phyloP scores from a whole-genome alignment of 2,797 vertebrate genomes.

The Pteropus rufus region DNA sequence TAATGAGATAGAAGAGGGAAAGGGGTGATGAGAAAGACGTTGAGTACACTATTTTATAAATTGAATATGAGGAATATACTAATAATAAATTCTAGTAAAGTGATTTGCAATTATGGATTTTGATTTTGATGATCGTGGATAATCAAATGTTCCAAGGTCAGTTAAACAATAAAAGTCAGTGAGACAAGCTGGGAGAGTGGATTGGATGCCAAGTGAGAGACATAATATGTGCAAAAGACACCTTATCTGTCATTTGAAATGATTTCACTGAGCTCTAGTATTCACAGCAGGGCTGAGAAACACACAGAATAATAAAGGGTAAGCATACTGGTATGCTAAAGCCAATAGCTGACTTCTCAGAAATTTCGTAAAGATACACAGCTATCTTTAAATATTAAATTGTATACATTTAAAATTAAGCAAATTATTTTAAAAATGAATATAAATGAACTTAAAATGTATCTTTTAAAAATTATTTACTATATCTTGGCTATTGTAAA shows the following conservation, averaged over 20 bases:
- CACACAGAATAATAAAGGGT: background rate
- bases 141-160: background rate
- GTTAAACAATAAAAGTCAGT: background rate
- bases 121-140: background rate
- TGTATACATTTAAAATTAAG: background rate
- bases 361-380: background rate
- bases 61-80: background rate
- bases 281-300: background rate
- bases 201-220: background rate
- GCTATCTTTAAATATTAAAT: background rate
- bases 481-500: too few species aligned
- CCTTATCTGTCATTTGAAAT: background rate
- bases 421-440: background rate
- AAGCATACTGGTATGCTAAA: accelerated
- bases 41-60: background rate
- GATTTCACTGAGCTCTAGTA: background rate
- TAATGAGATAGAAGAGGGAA: background rate
- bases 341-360: background rate
- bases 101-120: background rate
- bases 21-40: background rate
- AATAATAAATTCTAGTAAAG: background rate
- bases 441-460: background rate
- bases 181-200: background rate
- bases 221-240: background rate
- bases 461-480: background rate